Base-by-base conservation (phyloP, 2,888 invertebrate genomes). In the Xanthorhoe spadicearia region DNA sequence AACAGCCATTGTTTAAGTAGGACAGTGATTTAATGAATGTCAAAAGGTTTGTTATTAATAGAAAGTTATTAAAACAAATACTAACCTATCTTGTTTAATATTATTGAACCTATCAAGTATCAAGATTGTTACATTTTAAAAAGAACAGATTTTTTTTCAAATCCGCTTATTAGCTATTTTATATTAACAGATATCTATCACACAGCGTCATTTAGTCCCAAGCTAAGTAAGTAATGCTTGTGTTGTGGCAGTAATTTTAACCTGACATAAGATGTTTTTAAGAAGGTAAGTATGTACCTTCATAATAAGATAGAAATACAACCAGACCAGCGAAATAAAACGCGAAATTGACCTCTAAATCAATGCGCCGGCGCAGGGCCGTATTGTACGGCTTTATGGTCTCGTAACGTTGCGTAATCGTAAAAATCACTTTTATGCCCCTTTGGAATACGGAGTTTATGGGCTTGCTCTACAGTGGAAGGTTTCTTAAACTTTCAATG, bases 351-450 rank as follows among this genome's bases (percentile, higher is more conserved):
- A 10, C 38, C 38, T 0, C 13, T 43, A 43, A 43, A 43, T 43
- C 38, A 43, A 43, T 43, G 3, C 38, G 38, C 4, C 2, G 13
- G 38, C 13, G 13, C 38, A 43, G 32, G n/a, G 56, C 46, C 43
- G 49, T 61, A 61, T 61, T 58, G 53, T 66, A 53, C 56, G 13
- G 53, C 18, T 66, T 61, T 66, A 66, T 38, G 28, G 53, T 23
- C 48, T 63, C 69, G 70, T 77, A 74, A 64, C 59, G 77, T 77
- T 78, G 77, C 72, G 77, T 76, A 76, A 77, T 76, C 74, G 54
- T 77, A 77, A 80, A 66, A 76, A 74, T 74, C 72, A 46, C 52
- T 48, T 74, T 73, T 74, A 73, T 51, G 51, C 54, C 35, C 66
- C 38, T 61, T 59, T 35, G 51, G 61, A 15, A 59, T 64, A 50